Base-by-base conservation (phyloP, 2,113 vertebrate genomes). In the Haemorhous mexicanus region DNA sequence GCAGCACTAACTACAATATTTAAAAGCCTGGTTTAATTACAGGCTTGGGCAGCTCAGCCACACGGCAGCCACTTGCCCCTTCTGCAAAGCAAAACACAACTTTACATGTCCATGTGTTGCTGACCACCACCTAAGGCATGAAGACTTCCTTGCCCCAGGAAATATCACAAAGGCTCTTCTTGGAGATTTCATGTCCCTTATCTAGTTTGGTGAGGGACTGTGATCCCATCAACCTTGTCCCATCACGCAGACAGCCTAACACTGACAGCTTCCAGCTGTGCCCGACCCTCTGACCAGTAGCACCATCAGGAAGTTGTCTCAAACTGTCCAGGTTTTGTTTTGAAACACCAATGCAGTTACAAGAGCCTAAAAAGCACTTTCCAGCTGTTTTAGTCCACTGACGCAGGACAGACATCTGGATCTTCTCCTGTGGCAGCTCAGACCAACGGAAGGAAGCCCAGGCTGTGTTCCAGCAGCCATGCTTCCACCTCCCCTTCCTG, bases 341-440 rank as follows among this genome's bases (percentile, higher is more conserved):
- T 35, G n/a, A 80, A 90, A 91, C 63, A 49, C 20, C 1, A 1
- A 33, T 27, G 68, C 28, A 52, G 44, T 43, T 66, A 30, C 14
- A 70, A 50, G 35, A 67, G 37, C 43, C 61, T 50, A 26, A 79
- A 85, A 82, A 44, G 21, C 30, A 13, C 52, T 74, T 86, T 33
- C 61, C 76, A 92, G 85, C 17, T 73, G 35, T 50, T 87, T 44
- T 6, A 44, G 76, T 55, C 72, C 84, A 84, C 12, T 1, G 9
- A 64, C 0, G 0, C 44, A 68, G 77, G 62, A 92, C 52, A 81
- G 69, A 87, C 15, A 56, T 47, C 74, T 78, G 62, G 41, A 55
- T 83, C 79, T 89, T 76, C 74, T 94, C 77, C 78, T 67, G 66
- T 37, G 30, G 91, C 91, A 94, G 68, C 49, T 91, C 50, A 52